Percentiles rank a stretch among this genome's conserved stretches.
These are phyloP conservation scores for Canis aureus DNA, from an alignment of 2,113 vertebrate species.

Conservation along the genomic window DNA sequence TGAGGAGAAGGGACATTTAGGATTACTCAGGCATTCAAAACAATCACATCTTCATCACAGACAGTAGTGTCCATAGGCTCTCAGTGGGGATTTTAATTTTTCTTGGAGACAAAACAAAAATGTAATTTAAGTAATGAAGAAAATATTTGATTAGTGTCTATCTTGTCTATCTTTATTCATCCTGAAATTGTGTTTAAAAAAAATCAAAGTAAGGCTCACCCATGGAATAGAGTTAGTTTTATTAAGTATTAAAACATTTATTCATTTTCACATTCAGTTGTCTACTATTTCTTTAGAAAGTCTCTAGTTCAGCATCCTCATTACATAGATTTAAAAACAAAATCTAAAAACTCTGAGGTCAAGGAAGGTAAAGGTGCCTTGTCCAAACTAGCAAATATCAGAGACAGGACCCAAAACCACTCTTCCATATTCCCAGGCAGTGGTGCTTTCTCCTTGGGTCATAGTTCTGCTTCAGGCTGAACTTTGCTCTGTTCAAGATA, in stretches of 20 bases:
- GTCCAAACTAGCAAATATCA: not conserved
- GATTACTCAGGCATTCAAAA: not conserved
- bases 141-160: not conserved
- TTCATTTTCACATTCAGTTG: not conserved
- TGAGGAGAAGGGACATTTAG: not conserved
- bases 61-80: not conserved
- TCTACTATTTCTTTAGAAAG: not conserved
- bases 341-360: not conserved
- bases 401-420: not conserved
- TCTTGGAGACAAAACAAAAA: conserved; percentile 14
- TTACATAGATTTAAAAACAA: not conserved
- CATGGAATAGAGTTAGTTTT: not conserved
- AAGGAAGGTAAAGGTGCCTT: not conserved
- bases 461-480: not conserved
- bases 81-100: not conserved
- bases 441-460: not conserved
- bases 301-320: not conserved
- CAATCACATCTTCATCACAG: not conserved
- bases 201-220: not conserved
- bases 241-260: conserved; percentile 28
- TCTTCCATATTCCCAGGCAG: not conserved
- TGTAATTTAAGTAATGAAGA: not conserved
- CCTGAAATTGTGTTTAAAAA: conserved; percentile 24
- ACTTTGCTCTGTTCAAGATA: not conserved
- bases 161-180: not conserved